Evolutionary conservation across 2,797 vertebrate genomes (phyloP).

Genomic region (Carcharodon carcharias): DNA sequence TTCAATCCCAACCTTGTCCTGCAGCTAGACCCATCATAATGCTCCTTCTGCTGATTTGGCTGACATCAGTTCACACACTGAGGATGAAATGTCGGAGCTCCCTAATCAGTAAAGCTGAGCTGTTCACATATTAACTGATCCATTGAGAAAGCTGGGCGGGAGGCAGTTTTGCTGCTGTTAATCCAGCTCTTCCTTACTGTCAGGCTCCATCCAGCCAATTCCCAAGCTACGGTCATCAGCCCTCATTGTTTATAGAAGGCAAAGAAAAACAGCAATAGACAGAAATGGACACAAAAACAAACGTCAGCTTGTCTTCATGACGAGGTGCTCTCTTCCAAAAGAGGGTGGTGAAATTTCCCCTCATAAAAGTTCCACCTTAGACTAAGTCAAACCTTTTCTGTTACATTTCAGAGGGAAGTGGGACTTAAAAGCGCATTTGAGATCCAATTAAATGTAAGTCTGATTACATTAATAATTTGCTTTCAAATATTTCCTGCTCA

Average conservation of each 20-base stretch:
- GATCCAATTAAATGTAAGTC: background rate
- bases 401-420: background rate
- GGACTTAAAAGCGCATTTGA: no score
- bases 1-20: background rate
- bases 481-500: conserved; percentile 38
- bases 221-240: background rate
- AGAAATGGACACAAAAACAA: background rate
- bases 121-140: background rate
- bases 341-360: background rate
- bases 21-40: background rate
- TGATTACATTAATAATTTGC: background rate
- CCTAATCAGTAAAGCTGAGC: background rate
- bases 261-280: background rate
- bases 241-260: background rate
- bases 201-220: background rate
- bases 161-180: background rate
- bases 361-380: background rate
- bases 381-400: background rate
- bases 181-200: background rate
- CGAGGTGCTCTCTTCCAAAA: background rate
- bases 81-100: background rate
- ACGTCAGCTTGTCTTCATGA: background rate
- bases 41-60: background rate
- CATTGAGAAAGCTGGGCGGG: background rate
- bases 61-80: background rate